These are phyloP conservation scores for Ephydatia muelleri DNA, from an alignment of 37 sponge, comb jelly and placozoan species.

Conservation along the genomic window DNA sequence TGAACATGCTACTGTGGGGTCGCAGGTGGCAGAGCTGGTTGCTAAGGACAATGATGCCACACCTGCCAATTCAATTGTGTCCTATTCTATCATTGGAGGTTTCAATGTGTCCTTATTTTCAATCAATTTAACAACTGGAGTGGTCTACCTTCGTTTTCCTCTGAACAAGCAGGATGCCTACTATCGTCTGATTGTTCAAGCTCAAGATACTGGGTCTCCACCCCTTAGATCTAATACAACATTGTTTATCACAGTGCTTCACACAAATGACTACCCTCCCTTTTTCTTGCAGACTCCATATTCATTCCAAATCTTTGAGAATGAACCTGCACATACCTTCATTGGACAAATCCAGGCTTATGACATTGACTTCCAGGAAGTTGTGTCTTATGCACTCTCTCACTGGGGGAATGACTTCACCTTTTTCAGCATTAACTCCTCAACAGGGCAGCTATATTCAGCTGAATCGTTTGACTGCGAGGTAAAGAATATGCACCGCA, in stretches of 20 bases:
- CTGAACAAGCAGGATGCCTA: slow-evolving; percentile 27
- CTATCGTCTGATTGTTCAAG: slow-evolving; percentile 38
- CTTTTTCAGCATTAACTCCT: slow-evolving; percentile 11
- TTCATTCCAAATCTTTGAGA: slow-evolving; percentile 24
- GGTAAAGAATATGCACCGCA: slow-evolving; percentile 3
- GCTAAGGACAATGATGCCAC: slow-evolving; percentile 68
- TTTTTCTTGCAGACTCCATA: slow-evolving; percentile 42
- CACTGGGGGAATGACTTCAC: neutral
- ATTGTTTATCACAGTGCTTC: slow-evolving; percentile 23
- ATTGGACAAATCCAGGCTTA: slow-evolving; percentile 39
- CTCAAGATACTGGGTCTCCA: slow-evolving; percentile 42
- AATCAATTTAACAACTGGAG: slow-evolving; percentile 45
- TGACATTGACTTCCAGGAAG: slow-evolving; percentile 44
- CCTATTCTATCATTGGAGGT: slow-evolving; percentile 32
- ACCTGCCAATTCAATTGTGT: slow-evolving; percentile 21
- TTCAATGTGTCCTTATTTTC: slow-evolving; percentile 37
- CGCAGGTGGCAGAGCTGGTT: slow-evolving; percentile 15
- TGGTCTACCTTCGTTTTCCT: neutral
- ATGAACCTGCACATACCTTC: neutral
- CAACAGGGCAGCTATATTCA: slow-evolving; percentile 38
- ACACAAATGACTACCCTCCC: slow-evolving; percentile 60
- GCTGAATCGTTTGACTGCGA: slow-evolving; percentile 45
- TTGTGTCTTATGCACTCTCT: slow-evolving; percentile 16
- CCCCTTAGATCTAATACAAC: slow-evolving; percentile 10
- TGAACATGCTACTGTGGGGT: slow-evolving; percentile 40